Conservation (phyloP, 2,113 vertebrate genomes). For the Macrotis lagotis region DNA sequence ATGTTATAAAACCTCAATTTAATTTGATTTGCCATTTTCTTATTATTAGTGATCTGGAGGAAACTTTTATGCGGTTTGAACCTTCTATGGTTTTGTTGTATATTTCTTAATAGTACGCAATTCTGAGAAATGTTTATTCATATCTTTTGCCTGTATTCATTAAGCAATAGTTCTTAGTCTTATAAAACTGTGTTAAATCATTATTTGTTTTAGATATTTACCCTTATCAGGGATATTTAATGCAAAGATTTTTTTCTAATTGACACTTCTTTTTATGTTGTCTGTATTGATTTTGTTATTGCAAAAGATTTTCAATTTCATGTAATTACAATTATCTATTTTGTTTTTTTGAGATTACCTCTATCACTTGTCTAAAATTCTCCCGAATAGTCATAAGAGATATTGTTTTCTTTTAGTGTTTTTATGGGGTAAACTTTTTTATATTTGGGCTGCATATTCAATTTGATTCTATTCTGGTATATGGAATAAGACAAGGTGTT, state of each 20-base stretch:
- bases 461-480: background rate
- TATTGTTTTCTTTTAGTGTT: background rate
- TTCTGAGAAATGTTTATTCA: background rate
- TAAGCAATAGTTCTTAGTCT: background rate
- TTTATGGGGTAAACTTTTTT: background rate
- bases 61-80: background rate
- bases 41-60: no score
- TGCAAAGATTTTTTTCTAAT: background rate
- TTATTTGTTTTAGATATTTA: background rate
- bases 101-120: background rate
- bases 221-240: background rate
- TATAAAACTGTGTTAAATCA: background rate
- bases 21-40: no score
- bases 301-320: background rate
- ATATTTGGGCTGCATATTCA: background rate
- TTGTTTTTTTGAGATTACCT: background rate
- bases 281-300: background rate
- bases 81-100: background rate
- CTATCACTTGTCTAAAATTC: background rate
- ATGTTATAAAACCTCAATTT: no score
- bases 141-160: background rate
- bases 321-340: background rate
- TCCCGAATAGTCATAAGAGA: background rate
- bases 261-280: background rate
- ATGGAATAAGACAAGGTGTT: background rate